These are phyloP conservation scores for Oryzias javanicus DNA, from an alignment of 2,113 vertebrate species.

Conservation along the genomic window DNA sequence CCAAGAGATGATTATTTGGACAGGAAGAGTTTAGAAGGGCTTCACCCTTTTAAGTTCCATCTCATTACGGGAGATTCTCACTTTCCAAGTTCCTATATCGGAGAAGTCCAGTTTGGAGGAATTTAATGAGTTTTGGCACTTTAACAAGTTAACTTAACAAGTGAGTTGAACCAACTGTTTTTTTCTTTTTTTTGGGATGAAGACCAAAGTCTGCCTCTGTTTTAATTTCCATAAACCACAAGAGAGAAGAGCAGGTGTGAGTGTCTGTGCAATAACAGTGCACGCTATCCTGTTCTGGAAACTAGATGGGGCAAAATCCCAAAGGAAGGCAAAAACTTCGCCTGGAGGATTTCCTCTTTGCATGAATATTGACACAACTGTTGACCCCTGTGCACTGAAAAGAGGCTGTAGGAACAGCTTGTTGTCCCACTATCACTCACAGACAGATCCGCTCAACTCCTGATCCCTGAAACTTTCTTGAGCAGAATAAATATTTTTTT, in stretches of 20 bases:
- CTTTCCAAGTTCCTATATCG: slow-evolving; percentile 35
- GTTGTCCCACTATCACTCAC: slow-evolving; percentile 20
- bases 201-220: slow-evolving; percentile 28
- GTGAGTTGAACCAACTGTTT: slow-evolving; percentile 21
- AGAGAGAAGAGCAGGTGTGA: slow-evolving; percentile 17
- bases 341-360: slow-evolving; percentile 37
- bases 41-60: slow-evolving; percentile 44
- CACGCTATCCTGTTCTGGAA: slow-evolving; percentile 37
- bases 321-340: slow-evolving; percentile 38
- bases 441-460: slow-evolving; percentile 39
- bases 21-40: slow-evolving; percentile 65
- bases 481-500: no score
- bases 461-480: no score
- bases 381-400: slow-evolving; percentile 49
- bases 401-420: slow-evolving; percentile 36
- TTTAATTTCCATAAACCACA: slow-evolving; percentile 13
- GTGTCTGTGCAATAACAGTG: slow-evolving; percentile 23
- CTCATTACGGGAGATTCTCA: slow-evolving; percentile 53
- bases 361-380: slow-evolving; percentile 68
- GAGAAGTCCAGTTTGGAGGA: slow-evolving; percentile 30
- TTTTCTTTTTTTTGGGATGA: slow-evolving; percentile 37
- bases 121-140: slow-evolving; percentile 47
- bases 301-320: slow-evolving; percentile 47
- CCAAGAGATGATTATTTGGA: slow-evolving; percentile 59
- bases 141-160: slow-evolving; percentile 34